Base-by-base conservation (phyloP, 1,140 invertebrate species). In the Drosophila teissieri region DNA sequence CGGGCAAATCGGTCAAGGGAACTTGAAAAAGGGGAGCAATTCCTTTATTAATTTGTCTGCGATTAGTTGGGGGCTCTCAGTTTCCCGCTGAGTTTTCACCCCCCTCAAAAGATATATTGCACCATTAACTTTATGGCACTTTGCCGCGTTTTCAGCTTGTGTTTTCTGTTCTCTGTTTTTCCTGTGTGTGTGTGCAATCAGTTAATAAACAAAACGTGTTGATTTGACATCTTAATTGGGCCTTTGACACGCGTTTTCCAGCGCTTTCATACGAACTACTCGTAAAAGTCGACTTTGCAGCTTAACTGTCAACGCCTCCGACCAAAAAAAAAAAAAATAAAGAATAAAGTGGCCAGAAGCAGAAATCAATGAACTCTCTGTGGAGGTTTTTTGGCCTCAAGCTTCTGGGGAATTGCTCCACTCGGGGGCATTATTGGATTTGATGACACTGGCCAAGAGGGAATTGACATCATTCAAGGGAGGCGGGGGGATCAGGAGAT, bases 161-260 rank as follows among this genome's bases (percentile, higher is more conserved):
- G 31, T 15, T 45, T 15, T 39, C 1, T 65, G 48, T 55, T 2
- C 2, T 19, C 19, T 19, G 19, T 19, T 19, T 19, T 19, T 2
- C 40, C 0, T 74, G 55, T 58, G 62, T 57, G 68, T 69, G 70
- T 76, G 64, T 46, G 73, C 69, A 81, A 85, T 81, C 82, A 81
- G 78, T 83, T 88, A 82, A 88, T 88, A 89, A 88, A 76, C 80
- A 80, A 88, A 78, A 82, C 54, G 67, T 73, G 62, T 89, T 89
- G 76, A 89, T 89, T 84, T 89, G 84, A 89, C 84, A 84, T 80
- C 79, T 89, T 89, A 89, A 89, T 89, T 89, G 84, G 61, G 68
- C 72, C 76, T 83, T 55, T 79, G 83, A 73, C 79, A 80, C 65
- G 75, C 45, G 67, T 69, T 70, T 45, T 70, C 40, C 46, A 34